Base-by-base conservation (phyloP, 2,113 vertebrate species). In the Lasiurus cinereus region DNA sequence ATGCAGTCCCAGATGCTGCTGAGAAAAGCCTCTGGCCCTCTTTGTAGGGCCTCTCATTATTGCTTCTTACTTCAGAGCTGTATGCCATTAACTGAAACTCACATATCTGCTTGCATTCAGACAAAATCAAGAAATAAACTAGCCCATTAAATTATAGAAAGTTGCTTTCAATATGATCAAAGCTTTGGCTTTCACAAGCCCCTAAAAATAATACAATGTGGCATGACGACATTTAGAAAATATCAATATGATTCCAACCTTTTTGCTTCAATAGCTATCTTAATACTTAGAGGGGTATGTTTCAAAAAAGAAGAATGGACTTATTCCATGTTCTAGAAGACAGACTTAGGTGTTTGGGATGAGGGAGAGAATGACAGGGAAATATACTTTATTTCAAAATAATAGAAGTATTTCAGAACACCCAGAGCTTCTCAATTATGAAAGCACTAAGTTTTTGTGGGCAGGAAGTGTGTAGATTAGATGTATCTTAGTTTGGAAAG, bases 111-210 rank as follows among this genome's bases (percentile, higher is more conserved):
- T n/a, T 84, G 56, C 84, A 84, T 62, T 93, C 70, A 87, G 31
- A 77, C 7, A 43, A 90, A 93, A 93, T 50, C 22, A 86, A 84
- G 43, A 91, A 36, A 36, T 62, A 83, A 96, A 77, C 46, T 10
- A 73, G 19, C 8, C 8, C 21, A 62, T 67, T 92, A 88, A 88
- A 77, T 22, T 48, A 12, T 33, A 90, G 64, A 80, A 93, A 27
- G 12, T 52, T 69, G 6, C 36, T 77, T 24, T 87, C 43, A 89
- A 29, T 31, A 66, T 31, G 6, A 46, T 94, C n/a, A 80, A 79
- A 84, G 11, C 0, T 64, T 62, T 90, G 16, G 48, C 39, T 86
- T 95, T 93, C 15, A 79, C 15, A 79, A 33, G 14, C 59, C 7
- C 29, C 8, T 66, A 18, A 52, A 91, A 94, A 89, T 83, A 62